These are phyloP conservation scores for Paedocypris micromegethes DNA, from an alignment of 2,797 vertebrate species.

Conservation along the genomic window DNA sequence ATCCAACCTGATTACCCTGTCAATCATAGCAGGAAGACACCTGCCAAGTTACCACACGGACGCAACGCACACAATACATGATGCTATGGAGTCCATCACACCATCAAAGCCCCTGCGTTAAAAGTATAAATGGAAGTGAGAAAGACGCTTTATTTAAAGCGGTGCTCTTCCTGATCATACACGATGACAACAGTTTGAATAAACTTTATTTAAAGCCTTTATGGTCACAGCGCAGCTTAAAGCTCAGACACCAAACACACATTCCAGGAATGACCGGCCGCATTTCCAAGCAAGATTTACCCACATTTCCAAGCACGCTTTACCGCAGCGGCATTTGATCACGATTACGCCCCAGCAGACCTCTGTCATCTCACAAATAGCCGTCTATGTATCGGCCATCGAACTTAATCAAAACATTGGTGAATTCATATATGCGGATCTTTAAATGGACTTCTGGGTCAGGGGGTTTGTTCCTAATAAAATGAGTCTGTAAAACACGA, in stretches of 20 bases:
- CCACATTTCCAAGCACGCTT: slow-evolving; percentile 26
- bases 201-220: slow-evolving; percentile 37
- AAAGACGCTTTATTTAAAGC: not conserved
- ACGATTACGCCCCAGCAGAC: not conserved
- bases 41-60: slow-evolving; percentile 47
- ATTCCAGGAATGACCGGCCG: slow-evolving; percentile 29
- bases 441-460: slow-evolving; percentile 1
- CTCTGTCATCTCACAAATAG: slow-evolving; percentile 30
- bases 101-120: not conserved
- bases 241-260: slow-evolving; percentile 14
- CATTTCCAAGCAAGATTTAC: slow-evolving; percentile 23
- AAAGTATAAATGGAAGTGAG: not conserved
- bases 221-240: slow-evolving; percentile 8
- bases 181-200: slow-evolving; percentile 12
- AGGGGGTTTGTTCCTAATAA: slow-evolving; percentile 1
- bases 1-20: slow-evolving; percentile 66
- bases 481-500: slow-evolving; percentile 7
- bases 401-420: slow-evolving; percentile 15
- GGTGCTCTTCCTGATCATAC: slow-evolving; percentile 1
- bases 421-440: slow-evolving; percentile 8
- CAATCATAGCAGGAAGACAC: slow-evolving; percentile 54
- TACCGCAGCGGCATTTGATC: slow-evolving; percentile 7
- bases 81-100: not conserved
- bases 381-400: slow-evolving; percentile 12
- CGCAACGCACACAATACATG: slow-evolving; percentile 3